Percentiles rank a stretch among this genome's conserved stretches.
These are phyloP conservation scores for Peromyscus attwateri DNA, from an alignment of 2,797 vertebrate genomes.

Conservation along the genomic window DNA sequence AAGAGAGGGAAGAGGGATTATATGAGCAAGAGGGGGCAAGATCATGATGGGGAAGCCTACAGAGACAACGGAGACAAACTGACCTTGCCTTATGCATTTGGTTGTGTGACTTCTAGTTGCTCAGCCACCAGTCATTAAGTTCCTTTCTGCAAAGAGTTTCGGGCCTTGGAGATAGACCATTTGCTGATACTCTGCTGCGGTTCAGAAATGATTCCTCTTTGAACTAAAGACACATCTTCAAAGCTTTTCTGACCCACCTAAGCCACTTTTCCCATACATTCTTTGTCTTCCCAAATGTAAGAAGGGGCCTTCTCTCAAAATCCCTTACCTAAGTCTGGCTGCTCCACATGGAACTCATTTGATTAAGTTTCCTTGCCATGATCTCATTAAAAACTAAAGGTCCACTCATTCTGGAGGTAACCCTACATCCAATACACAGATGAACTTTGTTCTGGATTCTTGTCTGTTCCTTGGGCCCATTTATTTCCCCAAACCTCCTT, in stretches of 20 bases:
- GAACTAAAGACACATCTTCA: background rate
- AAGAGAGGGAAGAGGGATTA: no score
- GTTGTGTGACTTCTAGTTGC: conserved; percentile 67
- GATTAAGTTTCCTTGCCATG: background rate
- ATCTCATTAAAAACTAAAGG: background rate
- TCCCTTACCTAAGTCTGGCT: background rate
- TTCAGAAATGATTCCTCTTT: background rate
- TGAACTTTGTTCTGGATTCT: background rate
- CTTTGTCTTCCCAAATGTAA: background rate
- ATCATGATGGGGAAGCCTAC: no score
- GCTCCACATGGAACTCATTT: no score
- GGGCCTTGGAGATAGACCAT: background rate
- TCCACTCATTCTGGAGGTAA: background rate
- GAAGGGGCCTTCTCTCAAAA: background rate
- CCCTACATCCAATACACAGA: background rate
- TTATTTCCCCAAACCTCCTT: background rate
- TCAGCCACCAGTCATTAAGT: conserved; percentile 63
- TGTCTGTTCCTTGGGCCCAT: background rate
- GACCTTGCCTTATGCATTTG: conserved; percentile 58
- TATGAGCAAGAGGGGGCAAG: no score
- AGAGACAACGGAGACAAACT: conserved; percentile 53
- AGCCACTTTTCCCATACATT: background rate
- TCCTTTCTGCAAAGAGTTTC: conserved; percentile 61
- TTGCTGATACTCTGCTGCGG: background rate
- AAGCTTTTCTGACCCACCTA: background rate